Evolutionary conservation across 2,888 invertebrate genomes (phyloP), one percentile per base, ranked within the genome.

Genomic region (Seira sanloemensis): DNA sequence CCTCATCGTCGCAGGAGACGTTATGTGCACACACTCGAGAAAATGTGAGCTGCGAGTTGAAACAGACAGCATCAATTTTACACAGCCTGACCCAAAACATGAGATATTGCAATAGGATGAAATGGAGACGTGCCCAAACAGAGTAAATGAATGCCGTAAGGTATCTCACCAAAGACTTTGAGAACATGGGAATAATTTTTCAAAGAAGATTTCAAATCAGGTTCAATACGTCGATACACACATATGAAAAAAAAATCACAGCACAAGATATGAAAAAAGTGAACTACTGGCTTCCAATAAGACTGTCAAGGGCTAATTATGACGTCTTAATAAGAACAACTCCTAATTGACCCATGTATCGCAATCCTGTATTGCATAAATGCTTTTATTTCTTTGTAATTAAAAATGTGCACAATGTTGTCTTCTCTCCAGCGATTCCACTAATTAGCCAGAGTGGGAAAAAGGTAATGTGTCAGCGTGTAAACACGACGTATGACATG

Each of bases 91-190:
- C 62, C 62, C 62, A 62, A 62, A 62, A 62, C 21, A 62, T 62
- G 62, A 62, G 62, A 62, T 62, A 62, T 62, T 62, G 62, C 62
- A 62, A 62, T 62, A n/a, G 21, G 23, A 9, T 62, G 62, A 62
- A 62, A 62, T 62, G 62, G 21, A 62, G 62, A 62, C 62, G 62
- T 62, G 62, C 62, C 62, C 62, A 62, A 21, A n/a, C 16, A 62
- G 62, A 62, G 62, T 23, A 62, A 62, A 62, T 62, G 62, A 62
- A 62, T 62, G 62, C 62, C 62, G 21, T n/a, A 62, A 62, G 62
- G 21, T 62, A 62, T n/a, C n/a, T n/a, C n/a, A n/a, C n/a, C n/a
- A n/a, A n/a, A n/a, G n/a, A n/a, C n/a, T n/a, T n/a, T n/a, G n/a
- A n/a, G n/a, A n/a, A n/a, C n/a, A n/a, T n/a, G n/a, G n/a, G n/a